Evolutionary conservation across 2,113 vertebrate genomes (phyloP), one percentile per base, ranked within the genome.

Genomic region (Leucosticte australis): DNA sequence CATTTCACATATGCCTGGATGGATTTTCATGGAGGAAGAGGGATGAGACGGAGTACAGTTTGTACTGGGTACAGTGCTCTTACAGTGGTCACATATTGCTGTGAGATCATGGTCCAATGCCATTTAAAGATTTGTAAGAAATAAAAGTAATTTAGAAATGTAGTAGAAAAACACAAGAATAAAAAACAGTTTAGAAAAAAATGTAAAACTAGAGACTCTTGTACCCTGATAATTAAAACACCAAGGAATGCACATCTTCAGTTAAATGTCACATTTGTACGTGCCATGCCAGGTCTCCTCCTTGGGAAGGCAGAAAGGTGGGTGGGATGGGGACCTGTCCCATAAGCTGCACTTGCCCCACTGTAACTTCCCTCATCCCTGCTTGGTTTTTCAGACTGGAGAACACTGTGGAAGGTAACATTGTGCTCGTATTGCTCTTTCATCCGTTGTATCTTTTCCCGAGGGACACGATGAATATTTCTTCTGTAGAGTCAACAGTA

Each of bases 371-470:
- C 74, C 59, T 78, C 92, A 15, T 62, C 85, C 63, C 97, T 83
- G 87, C 92, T 67, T 23, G 98, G 98, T 52, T 97, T 97, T 60
- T 98, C 96, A 11, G 98, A 95, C 4, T 28, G 97, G 59, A 98
- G 98, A 63, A 98, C 98, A 10, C 94, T 97, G 42, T 97, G 96
- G 92, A 98, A 98, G 33, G 98, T 98, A 31, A 98, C 97, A 7
- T 96, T 74, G 59, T 98, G 97, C 69, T 98, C 97, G 0, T 98
- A 98, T 14, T 96, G 65, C 42, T 98, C 97, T 84, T 98, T 98
- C 98, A 98, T 98, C 37, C 92, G 95, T 22, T 98, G 96, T 83
- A 98, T 98, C 86, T 94, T 98, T 89, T 98, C 91, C 90, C 81
- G 95, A 52, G 98, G 96, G 23, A 98, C 98, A 1, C 46, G 93